Base-by-base conservation (phyloP, 2,888 invertebrate genomes). In the Trachelus tabidus region DNA sequence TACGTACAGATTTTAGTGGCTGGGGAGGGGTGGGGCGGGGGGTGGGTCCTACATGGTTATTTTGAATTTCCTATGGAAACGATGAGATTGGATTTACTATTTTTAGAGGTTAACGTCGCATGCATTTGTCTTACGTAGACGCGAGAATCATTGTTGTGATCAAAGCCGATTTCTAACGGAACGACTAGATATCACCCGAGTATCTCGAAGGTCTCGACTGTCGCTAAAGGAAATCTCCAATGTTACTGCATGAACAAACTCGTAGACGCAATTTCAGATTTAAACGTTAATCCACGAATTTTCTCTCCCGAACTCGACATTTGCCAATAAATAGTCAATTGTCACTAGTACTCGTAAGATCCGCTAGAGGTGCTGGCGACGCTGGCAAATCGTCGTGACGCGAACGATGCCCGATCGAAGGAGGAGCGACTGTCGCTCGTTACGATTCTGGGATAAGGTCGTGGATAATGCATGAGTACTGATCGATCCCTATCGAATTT, bases 401-500 rank as follows among this genome's bases (percentile, higher is more conserved):
- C 56, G 56, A 56, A 56, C 56, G 23, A 56, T 56, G 23, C 56
- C 56, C 23, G 56, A 56, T 23, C 56, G 56, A 56, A 56, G 15
- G 56, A 56, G 56, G 56, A 56, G 56, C 56, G 23, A 56, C 56
- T 56, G 56, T 23, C 23, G 56, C 23, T 56, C 56, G 56, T 56
- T 56, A 71, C 31, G 33, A 34, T 71, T 71, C 71, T 71, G 71
- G 71, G 34, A 71, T 34, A 34, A 71, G 71, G 71, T 71, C 71
- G 34, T 71, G 71, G 71, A 71, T 71, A 71, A 71, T 71, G 31
- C 71, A 71, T 71, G 71, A 71, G 31, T 71, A 34, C 71, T 11
- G 71, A 71, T 71, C 71, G 71, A 71, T 71, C 31, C 71, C 71
- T 34, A 71, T 71, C 31, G 71, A 31, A 71, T 71, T 33, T 71